These are phyloP conservation scores for Melanotaenia trifasciata DNA, from an alignment of 2,797 vertebrate genomes.

Conservation along the genomic window DNA sequence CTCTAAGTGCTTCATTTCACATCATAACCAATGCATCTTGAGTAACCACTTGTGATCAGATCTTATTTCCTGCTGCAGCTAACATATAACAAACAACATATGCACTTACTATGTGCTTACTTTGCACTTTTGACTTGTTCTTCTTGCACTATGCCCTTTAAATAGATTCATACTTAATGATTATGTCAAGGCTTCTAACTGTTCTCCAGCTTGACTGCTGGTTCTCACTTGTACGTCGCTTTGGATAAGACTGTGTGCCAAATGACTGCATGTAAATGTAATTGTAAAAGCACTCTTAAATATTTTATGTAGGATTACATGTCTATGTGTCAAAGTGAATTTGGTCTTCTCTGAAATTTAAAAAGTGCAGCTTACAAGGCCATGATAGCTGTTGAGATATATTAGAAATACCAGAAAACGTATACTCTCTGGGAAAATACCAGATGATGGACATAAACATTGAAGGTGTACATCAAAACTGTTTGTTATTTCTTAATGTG, in stretches of 20 bases:
- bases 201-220: background rate
- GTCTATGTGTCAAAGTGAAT: slow-evolving; percentile 1
- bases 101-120: background rate
- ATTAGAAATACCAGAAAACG: slow-evolving; percentile 11
- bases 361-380: background rate
- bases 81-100: background rate
- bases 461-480: background rate
- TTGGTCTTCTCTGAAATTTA: background rate
- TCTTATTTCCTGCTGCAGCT: background rate
- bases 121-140: background rate
- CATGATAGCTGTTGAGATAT: background rate
- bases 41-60: background rate
- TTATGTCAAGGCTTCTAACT: background rate
- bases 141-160: background rate
- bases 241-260: background rate
- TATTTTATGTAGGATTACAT: background rate
- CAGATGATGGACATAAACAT: background rate
- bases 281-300: slow-evolving; percentile 1
- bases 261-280: slow-evolving; percentile 2
- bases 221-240: background rate
- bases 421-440: slow-evolving; percentile 7
- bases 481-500: background rate
- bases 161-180: background rate
- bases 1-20: background rate
- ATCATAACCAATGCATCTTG: background rate